Evolutionary conservation across 2,888 invertebrate species (phyloP), one percentile per base, ranked within the genome.

Genomic region (Octonoba sinensis): DNA sequence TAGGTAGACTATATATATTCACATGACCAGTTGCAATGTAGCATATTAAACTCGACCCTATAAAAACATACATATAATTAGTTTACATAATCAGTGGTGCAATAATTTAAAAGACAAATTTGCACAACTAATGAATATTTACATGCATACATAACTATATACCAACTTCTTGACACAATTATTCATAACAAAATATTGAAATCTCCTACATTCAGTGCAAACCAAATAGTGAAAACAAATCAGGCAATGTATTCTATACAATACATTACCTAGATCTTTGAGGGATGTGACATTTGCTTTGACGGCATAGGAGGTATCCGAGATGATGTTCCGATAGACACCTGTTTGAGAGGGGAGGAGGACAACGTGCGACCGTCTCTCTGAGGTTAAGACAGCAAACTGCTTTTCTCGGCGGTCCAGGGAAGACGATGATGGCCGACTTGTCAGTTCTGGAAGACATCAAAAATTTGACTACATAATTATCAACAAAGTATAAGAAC

Each of bases 1-100:
- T 97, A 84, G 99, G 99, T 89, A 99, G 91, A 91, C 96, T 97
- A 91, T 96, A 96, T 84, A 96, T 95, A 88, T 94, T 92, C 88
- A 99, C 91, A 90, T 96, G 96, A 76, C 98, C 97, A 90, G 94
- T 97, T 84, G 97, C 97, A 87, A 96, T 91, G 91, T 97, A 98
- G 90, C 95, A 95, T 86, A 95, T 93, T 88, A 98, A 92, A 90
- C 97, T 97, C 87, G 96, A 95, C 89, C 96, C 96, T 90, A 97
- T 97, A 59, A 60, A 6, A 62, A 60, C 8, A 57, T 18, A 16
- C 3, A 6, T 47, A 11, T 12, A 47, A 47, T 15, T 47, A n/a
- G n/a, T n/a, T n/a, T n/a, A n/a, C n/a, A n/a, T n/a, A n/a, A n/a
- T n/a, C n/a, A n/a, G n/a, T n/a, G n/a, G n/a, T n/a, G n/a, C n/a